Evolutionary conservation across 2,888 invertebrate genomes (phyloP).

Genomic region (Netelia melanura): DNA sequence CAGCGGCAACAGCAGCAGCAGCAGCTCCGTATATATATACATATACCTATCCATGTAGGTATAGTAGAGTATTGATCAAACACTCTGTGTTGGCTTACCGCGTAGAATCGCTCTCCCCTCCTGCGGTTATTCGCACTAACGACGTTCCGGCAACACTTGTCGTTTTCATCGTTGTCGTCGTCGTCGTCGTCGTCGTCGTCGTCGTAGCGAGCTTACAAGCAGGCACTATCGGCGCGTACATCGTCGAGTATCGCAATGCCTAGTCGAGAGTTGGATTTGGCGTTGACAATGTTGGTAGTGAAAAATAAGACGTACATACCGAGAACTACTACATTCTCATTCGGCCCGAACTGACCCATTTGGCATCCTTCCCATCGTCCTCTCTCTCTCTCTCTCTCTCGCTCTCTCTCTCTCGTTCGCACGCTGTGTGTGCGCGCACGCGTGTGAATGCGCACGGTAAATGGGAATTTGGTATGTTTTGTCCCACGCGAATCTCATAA

Average conservation of each 20-base stretch:
- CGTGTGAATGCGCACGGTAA: too few species aligned
- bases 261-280: slow-evolving; percentile 3
- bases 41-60: not conserved
- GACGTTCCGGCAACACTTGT: not conserved
- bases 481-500: too few species aligned
- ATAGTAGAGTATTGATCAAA: slow-evolving; percentile 78
- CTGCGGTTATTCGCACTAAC: not conserved
- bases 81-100: slow-evolving; percentile 67
- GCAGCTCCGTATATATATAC: not conserved
- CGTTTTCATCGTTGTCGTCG: not conserved
- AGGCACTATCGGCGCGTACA: slow-evolving; percentile 39
- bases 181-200: not conserved
- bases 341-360: slow-evolving; percentile 80
- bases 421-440: too few species aligned
- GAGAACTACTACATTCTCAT: slow-evolving; percentile 63
- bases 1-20: slow-evolving; percentile 3
- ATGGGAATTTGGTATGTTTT: too few species aligned
- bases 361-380: slow-evolving; percentile 80
- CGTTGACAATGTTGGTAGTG: slow-evolving; percentile 16
- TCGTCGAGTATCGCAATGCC: slow-evolving; percentile 37
- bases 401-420: not conserved
- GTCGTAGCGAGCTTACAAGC: not conserved
- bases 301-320: slow-evolving; percentile 40
- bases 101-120: slow-evolving; percentile 48
- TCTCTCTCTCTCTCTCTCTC: slow-evolving; percentile 12